These are phyloP conservation scores for Cephus cinctus DNA, from an alignment of 1,140 invertebrate genomes.

Conservation along the genomic window DNA sequence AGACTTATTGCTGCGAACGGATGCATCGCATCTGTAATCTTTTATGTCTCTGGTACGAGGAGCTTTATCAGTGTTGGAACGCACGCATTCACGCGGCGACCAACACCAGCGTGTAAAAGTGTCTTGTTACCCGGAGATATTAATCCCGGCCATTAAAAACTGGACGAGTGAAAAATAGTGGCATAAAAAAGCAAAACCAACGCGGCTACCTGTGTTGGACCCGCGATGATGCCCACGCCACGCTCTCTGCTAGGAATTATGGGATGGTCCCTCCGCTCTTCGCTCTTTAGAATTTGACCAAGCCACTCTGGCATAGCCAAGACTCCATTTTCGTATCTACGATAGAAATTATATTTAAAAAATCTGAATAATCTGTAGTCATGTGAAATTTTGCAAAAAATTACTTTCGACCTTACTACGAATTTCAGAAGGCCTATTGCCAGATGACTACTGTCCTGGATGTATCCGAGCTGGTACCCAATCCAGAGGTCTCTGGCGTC, in stretches of 20 bases:
- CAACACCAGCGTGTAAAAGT: constrained; percentile 35
- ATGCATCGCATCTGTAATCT: constrained; percentile 53
- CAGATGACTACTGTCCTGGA: no score
- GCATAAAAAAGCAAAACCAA: constrained; percentile 35
- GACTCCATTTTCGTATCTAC: no score
- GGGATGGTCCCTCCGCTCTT: constrained; percentile 1
- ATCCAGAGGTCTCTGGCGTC: no score
- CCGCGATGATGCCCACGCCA: constrained; percentile 10
- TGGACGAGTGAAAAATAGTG: constrained; percentile 54
- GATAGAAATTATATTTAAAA: no score
- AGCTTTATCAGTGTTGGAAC: constrained; percentile 5
- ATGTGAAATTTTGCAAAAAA: no score
- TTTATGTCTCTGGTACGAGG: constrained; percentile 51
- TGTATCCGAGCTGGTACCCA: no score
- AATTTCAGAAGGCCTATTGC: no score
- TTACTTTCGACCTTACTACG: no score
- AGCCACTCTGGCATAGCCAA: no score
- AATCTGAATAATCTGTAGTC: no score
- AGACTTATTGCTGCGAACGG: constrained; percentile 54
- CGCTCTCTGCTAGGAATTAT: no score
- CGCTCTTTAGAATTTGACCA: constrained; percentile 4
- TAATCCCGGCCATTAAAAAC: constrained; percentile 56
- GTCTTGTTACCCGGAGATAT: constrained; percentile 56
- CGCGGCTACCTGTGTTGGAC: constrained; percentile 45
- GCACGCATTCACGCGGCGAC: constrained; percentile 25